A percentile compares a stretch with the other conserved stretches of the same genome.
These are phyloP conservation scores for Lissocephala sabroskyi DNA, from an alignment of 2,888 invertebrate species.

Conservation along the genomic window DNA sequence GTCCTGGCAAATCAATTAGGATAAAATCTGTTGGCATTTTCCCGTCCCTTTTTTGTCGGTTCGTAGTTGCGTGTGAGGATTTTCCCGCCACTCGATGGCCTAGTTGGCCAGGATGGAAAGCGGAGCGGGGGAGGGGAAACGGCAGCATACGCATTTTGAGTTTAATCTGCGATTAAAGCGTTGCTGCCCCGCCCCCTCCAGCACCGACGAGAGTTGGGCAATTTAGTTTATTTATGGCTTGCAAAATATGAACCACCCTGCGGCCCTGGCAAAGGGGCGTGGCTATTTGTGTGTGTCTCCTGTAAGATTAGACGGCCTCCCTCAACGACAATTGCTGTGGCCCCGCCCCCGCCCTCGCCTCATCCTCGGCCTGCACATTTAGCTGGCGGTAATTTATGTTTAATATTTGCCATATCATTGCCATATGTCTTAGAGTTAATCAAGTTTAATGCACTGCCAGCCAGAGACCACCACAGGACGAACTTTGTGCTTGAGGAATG, in stretches of 20 bases:
- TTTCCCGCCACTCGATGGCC: no score
- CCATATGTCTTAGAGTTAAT: constrained; percentile 45
- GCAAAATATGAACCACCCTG: constrained; percentile 45
- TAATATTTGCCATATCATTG: constrained; percentile 39
- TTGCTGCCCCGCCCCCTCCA: constrained; percentile 12
- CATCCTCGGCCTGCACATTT: constrained; percentile 26
- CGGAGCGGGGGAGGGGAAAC: no score
- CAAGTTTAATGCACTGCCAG: constrained; percentile 21
- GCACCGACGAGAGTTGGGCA: constrained; percentile 39
- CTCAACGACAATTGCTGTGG: constrained; percentile 62
- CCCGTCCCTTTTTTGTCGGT: not conserved
- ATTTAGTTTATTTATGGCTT: constrained; percentile 57
- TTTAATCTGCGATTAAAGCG: constrained; percentile 57
- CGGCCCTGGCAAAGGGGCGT: not conserved
- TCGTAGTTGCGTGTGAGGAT: not conserved
- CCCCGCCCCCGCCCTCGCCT: not conserved
- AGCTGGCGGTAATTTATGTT: constrained; percentile 46
- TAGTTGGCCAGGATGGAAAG: no score
- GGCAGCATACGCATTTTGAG: constrained; percentile 24
- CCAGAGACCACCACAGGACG: no score
- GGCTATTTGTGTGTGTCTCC: constrained; percentile 7
- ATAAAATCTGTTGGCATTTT: constrained; percentile 8
- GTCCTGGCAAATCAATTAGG: constrained; percentile 21
- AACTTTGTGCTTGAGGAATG: no score
- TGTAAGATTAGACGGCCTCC: constrained; percentile 62